These are phyloP conservation scores for Tupaia chinensis DNA, from an alignment of 2,113 vertebrate genomes.

Conservation along the genomic window DNA sequence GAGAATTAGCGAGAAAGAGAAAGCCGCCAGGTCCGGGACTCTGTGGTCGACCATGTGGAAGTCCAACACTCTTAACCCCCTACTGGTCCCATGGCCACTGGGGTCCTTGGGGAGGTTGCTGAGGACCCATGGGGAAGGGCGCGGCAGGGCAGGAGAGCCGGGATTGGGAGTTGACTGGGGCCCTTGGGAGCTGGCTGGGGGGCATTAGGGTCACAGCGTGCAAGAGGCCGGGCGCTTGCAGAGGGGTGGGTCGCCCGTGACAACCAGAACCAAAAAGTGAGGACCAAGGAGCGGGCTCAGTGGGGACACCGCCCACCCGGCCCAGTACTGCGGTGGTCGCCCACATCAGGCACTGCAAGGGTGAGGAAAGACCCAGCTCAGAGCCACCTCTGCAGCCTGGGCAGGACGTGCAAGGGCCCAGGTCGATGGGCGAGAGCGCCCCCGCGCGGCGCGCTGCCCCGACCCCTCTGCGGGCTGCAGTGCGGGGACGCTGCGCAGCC, in stretches of 20 bases:
- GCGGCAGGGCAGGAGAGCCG: not conserved
- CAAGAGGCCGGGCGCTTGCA: accelerated
- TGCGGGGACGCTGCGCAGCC: not conserved
- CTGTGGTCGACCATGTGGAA: no score
- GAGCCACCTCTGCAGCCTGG: not conserved
- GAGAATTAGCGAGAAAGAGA: no score
- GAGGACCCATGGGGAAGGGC: not conserved
- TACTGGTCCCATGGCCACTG: not conserved
- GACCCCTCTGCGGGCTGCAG: accelerated
- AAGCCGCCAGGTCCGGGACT: no score
- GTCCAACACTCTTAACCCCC: no score
- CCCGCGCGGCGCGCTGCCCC: accelerated
- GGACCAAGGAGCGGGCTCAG: accelerated
- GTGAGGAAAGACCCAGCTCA: not conserved
- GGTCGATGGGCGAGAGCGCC: not conserved
- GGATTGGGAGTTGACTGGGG: no score
- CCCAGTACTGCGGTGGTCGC: no score
- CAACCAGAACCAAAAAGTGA: not conserved
- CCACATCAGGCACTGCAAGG: not conserved
- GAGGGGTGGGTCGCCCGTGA: no score
- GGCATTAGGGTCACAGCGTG: not conserved
- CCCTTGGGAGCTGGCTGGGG: not conserved
- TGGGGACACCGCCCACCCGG: not conserved
- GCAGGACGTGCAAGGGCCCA: not conserved
- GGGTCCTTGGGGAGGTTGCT: not conserved